Evolutionary conservation across 1,140 invertebrate genomes (phyloP), one percentile per base, ranked within the genome.

Genomic region (Galendromus occidentalis): DNA sequence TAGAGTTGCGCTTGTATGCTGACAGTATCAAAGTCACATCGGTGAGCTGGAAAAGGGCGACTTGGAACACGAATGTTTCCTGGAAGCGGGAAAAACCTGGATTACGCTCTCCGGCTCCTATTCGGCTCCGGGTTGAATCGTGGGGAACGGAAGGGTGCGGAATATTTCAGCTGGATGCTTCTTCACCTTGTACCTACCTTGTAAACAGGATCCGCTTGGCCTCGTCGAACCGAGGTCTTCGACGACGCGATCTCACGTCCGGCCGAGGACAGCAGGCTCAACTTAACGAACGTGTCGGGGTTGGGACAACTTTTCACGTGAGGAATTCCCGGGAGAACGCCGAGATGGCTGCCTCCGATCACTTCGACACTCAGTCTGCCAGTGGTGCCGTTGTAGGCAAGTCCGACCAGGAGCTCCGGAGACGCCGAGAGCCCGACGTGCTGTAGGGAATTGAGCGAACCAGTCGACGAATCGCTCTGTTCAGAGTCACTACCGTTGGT

Each of bases 21-120:
- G 89, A 90, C 47, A 93, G 82, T 82, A 93, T 91, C 63, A 96
- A 78, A 0, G 90, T 93, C 14, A 95, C 91, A 70, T 96, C 91
- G n/a, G 85, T 87, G 51, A 95, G 78, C 80, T 95, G 91, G 74
- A 94, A 96, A 66, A 93, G 78, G 30, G 90, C 88, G 71, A 69
- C 68, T 66, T 69, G 91, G 79, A 94, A 95, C 75, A 93, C 85
- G 76, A 95, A 95, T 0, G 90, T 89, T 77, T 95, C 91, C 75
- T 94, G 93, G 73, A 91, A 95, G 7, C 93, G 81, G 9, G 6
- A 59, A 4, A 47, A 4, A 47, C 18, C 33, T 6, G n/a, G n/a
- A n/a, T n/a, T n/a, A n/a, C n/a, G n/a, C n/a, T n/a, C n/a, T n/a
- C n/a, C n/a, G n/a, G n/a, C n/a, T n/a, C n/a, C n/a, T n/a, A n/a